These are phyloP conservation scores for Micoletzkya japonica DNA, from an alignment of 2,888 invertebrate species.

Conservation along the genomic window DNA sequence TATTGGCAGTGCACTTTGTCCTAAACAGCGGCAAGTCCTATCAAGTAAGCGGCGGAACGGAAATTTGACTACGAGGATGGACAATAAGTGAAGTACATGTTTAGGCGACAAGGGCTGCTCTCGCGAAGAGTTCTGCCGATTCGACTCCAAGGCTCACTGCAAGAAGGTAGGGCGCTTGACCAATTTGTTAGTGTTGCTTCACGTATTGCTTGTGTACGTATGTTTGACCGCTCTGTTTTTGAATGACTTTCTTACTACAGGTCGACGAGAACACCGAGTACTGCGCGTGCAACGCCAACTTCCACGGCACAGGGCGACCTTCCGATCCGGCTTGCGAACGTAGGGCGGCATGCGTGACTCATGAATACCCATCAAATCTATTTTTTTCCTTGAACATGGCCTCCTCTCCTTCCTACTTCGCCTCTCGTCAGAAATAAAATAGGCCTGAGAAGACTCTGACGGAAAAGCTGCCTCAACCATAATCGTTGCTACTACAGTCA, in stretches of 20 bases:
- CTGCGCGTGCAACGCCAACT: constrained; percentile 15
- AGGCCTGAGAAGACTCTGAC: background rate
- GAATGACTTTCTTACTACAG: too few relatives aligned
- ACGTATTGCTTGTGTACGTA: too few relatives aligned
- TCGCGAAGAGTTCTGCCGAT: constrained; percentile 2
- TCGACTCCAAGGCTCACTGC: constrained; percentile 14
- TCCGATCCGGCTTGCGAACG: constrained; percentile 3
- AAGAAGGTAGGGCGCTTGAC: too few relatives aligned
- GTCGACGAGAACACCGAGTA: background rate
- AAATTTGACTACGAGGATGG: too few relatives aligned
- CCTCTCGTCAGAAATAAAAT: background rate
- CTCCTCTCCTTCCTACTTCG: background rate
- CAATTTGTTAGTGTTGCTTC: too few relatives aligned
- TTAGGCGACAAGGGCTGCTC: constrained; percentile 7
- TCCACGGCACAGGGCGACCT: constrained; percentile 18
- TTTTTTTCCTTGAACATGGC: background rate
- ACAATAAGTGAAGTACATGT: background rate
- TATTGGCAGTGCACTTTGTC: too few relatives aligned
- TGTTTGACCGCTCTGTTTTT: too few relatives aligned
- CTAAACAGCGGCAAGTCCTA: too few relatives aligned
- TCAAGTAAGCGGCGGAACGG: too few relatives aligned
- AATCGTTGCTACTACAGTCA: constrained; percentile 5
- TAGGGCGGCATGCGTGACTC: background rate
- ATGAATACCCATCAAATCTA: background rate
- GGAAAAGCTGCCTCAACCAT: too few relatives aligned